Percentiles rank a stretch among this genome's conserved stretches.
phyloP scores from a whole-genome alignment of 2,888 invertebrate species.

The Latheticus oryzae region DNA sequence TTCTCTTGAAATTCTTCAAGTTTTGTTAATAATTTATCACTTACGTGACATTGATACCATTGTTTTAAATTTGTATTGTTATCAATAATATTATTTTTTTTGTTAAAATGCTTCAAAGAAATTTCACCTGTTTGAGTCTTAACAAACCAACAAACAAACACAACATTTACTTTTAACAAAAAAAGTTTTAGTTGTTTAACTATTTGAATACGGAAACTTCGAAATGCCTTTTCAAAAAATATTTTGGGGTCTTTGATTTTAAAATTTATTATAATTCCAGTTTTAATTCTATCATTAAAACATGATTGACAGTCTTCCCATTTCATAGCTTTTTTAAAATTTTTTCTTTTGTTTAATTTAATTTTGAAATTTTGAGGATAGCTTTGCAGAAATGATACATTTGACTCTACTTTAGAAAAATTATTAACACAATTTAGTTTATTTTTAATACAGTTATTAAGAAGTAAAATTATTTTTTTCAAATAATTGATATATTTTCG shows the following conservation, averaged over 20 bases:
- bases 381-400: slow-evolving; percentile 1
- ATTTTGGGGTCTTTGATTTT: slow-evolving; percentile 18
- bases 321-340: too few relatives aligned
- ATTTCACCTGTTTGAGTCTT: slow-evolving; percentile 35
- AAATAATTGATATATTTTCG: too few relatives aligned
- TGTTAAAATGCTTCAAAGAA: slow-evolving; percentile 1
- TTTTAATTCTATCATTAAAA: slow-evolving; percentile 24
- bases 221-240: slow-evolving; percentile 24
- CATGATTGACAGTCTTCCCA: slow-evolving; percentile 19
- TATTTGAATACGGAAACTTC: background rate
- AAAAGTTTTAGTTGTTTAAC: slow-evolving; percentile 17
- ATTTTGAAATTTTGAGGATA: slow-evolving; percentile 2
- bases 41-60: slow-evolving; percentile 5
- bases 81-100: slow-evolving; percentile 12
- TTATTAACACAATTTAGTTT: slow-evolving; percentile 5
- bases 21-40: slow-evolving; percentile 2
- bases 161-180: slow-evolving; percentile 37
- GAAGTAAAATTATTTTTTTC: too few relatives aligned
- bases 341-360: too few relatives aligned
- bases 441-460: slow-evolving; percentile 4
- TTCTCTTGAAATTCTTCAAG: slow-evolving; percentile 14
- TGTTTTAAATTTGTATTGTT: slow-evolving; percentile 4
- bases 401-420: slow-evolving; percentile 10
- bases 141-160: slow-evolving; percentile 38
- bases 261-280: slow-evolving; percentile 17